These are phyloP conservation scores for Jaculus jaculus DNA, from an alignment of 2,113 vertebrate genomes.

Conservation along the genomic window DNA sequence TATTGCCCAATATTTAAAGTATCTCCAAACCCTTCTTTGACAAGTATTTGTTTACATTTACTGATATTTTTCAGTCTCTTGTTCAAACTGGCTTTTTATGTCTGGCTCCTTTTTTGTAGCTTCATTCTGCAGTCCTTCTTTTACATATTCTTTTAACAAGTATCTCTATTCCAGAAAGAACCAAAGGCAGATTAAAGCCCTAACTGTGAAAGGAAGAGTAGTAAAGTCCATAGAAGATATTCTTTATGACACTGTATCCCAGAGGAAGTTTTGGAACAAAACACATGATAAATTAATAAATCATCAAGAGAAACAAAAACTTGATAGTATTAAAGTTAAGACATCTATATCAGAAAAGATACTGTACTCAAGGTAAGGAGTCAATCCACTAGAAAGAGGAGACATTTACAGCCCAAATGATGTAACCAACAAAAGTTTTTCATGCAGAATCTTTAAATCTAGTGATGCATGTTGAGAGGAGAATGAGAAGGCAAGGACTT, in stretches of 20 bases:
- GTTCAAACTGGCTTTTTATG: background rate
- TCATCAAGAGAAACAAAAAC: background rate
- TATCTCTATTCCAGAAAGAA: background rate
- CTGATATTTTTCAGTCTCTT: background rate
- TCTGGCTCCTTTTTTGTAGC: background rate
- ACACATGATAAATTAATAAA: background rate
- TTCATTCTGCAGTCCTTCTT: conserved; percentile 30
- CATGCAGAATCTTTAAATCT: background rate
- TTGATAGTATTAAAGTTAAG: background rate
- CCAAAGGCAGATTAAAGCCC: background rate
- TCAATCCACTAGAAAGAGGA: background rate
- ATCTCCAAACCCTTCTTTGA: background rate
- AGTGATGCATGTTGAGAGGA: background rate
- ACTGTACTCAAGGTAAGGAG: background rate
- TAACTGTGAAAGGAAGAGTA: conserved; percentile 9
- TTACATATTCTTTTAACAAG: background rate
- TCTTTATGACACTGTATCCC: background rate
- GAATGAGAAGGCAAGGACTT: background rate
- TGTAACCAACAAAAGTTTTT: background rate
- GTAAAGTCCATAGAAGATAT: background rate
- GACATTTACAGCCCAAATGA: background rate
- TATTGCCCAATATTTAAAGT: background rate
- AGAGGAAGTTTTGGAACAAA: background rate
- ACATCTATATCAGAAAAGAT: background rate
- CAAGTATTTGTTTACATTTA: background rate